Evolutionary conservation across 2,888 invertebrate genomes (phyloP).

Genomic region (Rhorus exstirpatorius): DNA sequence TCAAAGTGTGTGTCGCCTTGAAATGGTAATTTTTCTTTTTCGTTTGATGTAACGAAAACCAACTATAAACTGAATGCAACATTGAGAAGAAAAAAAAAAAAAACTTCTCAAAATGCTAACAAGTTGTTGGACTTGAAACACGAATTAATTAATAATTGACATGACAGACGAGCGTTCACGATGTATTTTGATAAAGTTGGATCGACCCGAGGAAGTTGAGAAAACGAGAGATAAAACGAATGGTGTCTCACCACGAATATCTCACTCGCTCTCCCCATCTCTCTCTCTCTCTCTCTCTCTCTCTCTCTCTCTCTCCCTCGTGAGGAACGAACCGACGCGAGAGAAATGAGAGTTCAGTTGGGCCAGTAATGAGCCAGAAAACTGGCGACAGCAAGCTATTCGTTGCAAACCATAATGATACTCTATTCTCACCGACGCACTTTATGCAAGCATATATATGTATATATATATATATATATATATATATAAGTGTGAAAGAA

Average conservation of each 20-base stretch:
- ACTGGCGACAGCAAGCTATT: conserved; percentile 85
- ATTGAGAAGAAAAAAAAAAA: not conserved
- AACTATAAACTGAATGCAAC: no score
- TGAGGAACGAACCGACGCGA: conserved; percentile 56
- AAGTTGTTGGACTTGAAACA: not conserved
- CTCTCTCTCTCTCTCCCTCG: conserved; percentile 49
- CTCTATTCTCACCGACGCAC: conserved; percentile 66
- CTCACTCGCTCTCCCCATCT: conserved; percentile 41
- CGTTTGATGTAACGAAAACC: no score
- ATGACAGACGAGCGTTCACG: not conserved
- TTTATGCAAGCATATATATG: conserved; percentile 5
- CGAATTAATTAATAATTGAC: no score
- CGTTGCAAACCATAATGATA: conserved; percentile 66
- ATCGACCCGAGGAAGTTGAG: conserved; percentile 7
- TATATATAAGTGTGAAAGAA: conserved; percentile 21
- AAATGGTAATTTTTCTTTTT: no score
- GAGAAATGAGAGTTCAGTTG: conserved; percentile 67
- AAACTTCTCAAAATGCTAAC: not conserved
- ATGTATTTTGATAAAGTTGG: conserved; percentile 10
- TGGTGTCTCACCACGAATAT: conserved; percentile 71
- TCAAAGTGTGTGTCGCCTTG: no score
- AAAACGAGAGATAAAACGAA: conserved; percentile 76
- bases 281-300: conserved; percentile 49
- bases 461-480: not conserved
- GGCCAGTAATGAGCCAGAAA: conserved; percentile 85